These are phyloP conservation scores for Syngnathus typhle DNA, from an alignment of 2,113 vertebrate genomes.

Conservation along the genomic window DNA sequence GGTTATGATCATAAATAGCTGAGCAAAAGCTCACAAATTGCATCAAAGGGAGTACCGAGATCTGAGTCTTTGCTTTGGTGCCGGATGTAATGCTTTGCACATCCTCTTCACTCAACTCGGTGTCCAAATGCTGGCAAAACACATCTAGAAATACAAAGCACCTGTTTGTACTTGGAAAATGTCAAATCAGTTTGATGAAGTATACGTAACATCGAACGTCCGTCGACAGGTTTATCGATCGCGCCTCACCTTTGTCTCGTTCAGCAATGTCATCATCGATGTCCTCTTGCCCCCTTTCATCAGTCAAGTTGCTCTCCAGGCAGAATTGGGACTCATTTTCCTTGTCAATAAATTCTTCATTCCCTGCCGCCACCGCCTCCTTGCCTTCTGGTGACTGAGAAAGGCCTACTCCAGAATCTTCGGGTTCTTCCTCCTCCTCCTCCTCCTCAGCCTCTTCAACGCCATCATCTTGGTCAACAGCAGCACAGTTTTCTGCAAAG, in stretches of 20 bases:
- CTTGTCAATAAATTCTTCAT: slow-evolving; percentile 79
- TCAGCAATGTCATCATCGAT: neutral
- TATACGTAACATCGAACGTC: too few relatives aligned
- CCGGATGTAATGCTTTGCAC: slow-evolving; percentile 68
- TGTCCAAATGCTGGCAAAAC: slow-evolving; percentile 78
- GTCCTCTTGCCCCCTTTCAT: slow-evolving; percentile 48
- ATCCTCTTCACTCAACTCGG: slow-evolving; percentile 80
- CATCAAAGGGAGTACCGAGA: slow-evolving; percentile 65
- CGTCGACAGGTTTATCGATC: neutral
- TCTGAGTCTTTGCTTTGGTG: slow-evolving; percentile 68
- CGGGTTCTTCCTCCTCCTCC: slow-evolving; percentile 43
- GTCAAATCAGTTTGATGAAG: neutral
- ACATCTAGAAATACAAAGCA: slow-evolving; percentile 68
- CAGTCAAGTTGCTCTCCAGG: slow-evolving; percentile 84
- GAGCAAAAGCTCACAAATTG: neutral
- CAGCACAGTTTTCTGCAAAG: slow-evolving; percentile 29
- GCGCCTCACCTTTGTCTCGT: slow-evolving; percentile 36
- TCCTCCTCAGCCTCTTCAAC: slow-evolving; percentile 51
- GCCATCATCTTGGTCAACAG: slow-evolving; percentile 52
- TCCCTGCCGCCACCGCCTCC: slow-evolving; percentile 10
- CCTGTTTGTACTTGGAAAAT: neutral
- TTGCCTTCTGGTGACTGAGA: slow-evolving; percentile 14
- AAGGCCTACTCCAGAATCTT: slow-evolving; percentile 35
- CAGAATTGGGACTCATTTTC: slow-evolving; percentile 86
- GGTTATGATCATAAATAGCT: neutral